Conservation (phyloP, 2,113 vertebrate genomes). For the Lampris megalopsis region DNA sequence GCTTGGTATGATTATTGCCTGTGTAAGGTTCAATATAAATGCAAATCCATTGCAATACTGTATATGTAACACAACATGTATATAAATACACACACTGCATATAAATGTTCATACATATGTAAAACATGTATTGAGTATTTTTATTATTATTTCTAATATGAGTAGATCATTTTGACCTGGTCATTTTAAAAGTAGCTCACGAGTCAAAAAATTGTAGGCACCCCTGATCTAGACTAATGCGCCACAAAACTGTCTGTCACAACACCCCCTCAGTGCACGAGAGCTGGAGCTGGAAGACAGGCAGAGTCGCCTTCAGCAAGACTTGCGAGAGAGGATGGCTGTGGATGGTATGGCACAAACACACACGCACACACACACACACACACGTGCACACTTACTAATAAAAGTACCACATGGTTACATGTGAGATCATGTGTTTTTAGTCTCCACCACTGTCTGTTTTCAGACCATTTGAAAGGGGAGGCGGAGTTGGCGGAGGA, state of each 20-base stretch:
- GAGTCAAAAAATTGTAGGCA: too few relatives aligned
- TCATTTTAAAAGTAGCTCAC: too few relatives aligned
- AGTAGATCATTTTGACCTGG: too few relatives aligned
- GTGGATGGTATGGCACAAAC: conserved; percentile 89
- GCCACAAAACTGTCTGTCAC: background rate
- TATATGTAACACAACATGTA: too few relatives aligned
- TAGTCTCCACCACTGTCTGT: background rate
- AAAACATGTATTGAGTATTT: too few relatives aligned
- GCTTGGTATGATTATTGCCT: too few relatives aligned
- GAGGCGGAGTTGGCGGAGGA: conserved; percentile 91
- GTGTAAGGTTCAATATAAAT: too few relatives aligned
- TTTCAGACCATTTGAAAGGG: conserved; percentile 90
- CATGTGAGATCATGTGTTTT: too few relatives aligned
- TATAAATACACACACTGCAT: background rate
- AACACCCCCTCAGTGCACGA: conserved; percentile 83
- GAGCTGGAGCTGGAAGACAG: conserved; percentile 96
- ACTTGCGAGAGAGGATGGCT: conserved; percentile 94
- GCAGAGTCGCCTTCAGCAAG: conserved; percentile 95
- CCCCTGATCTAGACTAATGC: background rate
- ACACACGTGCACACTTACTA: background rate
- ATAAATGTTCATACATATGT: background rate
- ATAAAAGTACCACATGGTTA: background rate
- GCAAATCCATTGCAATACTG: too few relatives aligned
- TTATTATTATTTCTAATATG: too few relatives aligned
- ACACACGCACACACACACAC: background rate